Evolutionary conservation across 2,113 vertebrate genomes (phyloP).

Genomic region (Gymnocephalus cernua): DNA sequence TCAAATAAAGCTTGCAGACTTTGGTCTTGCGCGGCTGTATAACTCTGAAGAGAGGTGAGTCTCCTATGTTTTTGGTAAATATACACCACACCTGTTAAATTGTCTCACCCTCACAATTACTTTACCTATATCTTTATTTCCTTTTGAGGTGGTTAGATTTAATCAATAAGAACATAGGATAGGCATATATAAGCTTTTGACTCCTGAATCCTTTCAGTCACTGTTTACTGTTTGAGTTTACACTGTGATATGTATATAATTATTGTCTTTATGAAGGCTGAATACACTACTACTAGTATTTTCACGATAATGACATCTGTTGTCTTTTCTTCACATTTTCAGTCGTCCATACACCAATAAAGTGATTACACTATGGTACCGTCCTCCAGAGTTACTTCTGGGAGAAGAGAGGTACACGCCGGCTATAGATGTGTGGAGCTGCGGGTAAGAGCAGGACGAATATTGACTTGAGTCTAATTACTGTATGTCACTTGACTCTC

Average conservation of each 20-base stretch:
- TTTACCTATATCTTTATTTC: too few relatives aligned
- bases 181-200: too few relatives aligned
- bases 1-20: conserved; percentile 97
- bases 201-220: too few relatives aligned
- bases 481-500: not conserved
- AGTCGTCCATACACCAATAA: conserved; percentile 99
- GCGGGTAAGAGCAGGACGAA: conserved; percentile 87
- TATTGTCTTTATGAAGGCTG: too few relatives aligned
- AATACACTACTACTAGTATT: too few relatives aligned
- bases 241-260: too few relatives aligned
- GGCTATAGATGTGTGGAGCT: conserved; percentile 99
- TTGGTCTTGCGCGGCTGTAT: conserved; percentile 96
- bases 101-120: not conserved
- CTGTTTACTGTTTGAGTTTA: too few relatives aligned
- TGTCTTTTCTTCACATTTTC: conserved; percentile 21
- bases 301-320: not conserved
- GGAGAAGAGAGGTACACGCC: conserved; percentile 97
- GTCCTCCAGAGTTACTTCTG: conserved; percentile 95
- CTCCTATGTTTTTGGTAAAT: not conserved
- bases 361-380: conserved; percentile 99
- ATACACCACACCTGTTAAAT: not conserved
- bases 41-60: conserved; percentile 97
- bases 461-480: not conserved
- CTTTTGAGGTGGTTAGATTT: too few relatives aligned
- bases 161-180: too few relatives aligned